Evolutionary conservation across 1,140 invertebrate species (phyloP).

Genomic region (Bombus consobrinus): DNA sequence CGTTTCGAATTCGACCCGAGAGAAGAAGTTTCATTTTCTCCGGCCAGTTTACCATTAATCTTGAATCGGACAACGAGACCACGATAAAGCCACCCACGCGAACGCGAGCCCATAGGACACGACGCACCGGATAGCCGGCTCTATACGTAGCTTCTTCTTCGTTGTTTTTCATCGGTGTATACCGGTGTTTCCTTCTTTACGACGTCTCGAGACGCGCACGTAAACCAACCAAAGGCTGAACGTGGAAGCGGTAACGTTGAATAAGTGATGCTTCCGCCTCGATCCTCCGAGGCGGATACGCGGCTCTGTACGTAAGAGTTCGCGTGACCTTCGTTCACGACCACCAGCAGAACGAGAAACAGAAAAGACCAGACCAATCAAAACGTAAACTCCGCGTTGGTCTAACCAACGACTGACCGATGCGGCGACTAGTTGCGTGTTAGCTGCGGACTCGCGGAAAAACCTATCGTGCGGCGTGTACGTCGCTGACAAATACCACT

Average conservation of each 20-base stretch:
- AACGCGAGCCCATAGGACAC: not conserved
- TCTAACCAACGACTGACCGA: not conserved
- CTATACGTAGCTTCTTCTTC: too few species aligned
- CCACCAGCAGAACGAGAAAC: slow-evolving; percentile 7
- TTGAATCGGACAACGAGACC: not conserved
- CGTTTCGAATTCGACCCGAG: not conserved
- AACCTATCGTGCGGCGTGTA: not conserved
- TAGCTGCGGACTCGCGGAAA: not conserved
- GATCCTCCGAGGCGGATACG: slow-evolving; percentile 31
- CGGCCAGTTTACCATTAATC: slow-evolving; percentile 2
- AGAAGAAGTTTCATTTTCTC: not conserved
- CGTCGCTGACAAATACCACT: not conserved
- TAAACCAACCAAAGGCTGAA: slow-evolving; percentile 5
- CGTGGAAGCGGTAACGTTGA: slow-evolving; percentile 43
- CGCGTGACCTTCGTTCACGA: slow-evolving; percentile 57
- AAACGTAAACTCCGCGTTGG: not conserved
- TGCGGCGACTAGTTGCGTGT: not conserved
- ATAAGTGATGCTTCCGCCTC: slow-evolving; percentile 46
- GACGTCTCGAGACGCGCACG: slow-evolving; percentile 23
- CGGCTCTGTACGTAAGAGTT: slow-evolving; percentile 53
- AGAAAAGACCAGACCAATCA: not conserved
- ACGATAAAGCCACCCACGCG: not conserved
- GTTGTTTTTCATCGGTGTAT: not conserved
- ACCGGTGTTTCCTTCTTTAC: not conserved
- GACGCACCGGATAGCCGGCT: not conserved